phyloP scores from a whole-genome alignment of 2,113 vertebrate species.

The Cavia porcellus region DNA sequence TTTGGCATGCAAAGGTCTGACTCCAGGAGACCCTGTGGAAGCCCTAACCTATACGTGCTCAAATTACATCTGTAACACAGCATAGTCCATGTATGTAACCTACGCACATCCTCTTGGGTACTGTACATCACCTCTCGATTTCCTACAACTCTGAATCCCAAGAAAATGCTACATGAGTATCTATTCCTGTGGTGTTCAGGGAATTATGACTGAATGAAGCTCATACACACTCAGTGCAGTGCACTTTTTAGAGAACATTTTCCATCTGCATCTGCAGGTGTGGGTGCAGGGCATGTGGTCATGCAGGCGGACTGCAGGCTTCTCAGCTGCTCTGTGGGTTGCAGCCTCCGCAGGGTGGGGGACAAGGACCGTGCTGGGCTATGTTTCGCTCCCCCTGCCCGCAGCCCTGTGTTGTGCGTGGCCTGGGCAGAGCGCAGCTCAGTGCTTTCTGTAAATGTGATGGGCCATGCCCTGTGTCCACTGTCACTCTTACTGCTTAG shows the following conservation, averaged over 20 bases:
- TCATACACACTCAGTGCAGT: background rate
- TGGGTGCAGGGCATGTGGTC: accelerated
- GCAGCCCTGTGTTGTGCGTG: background rate
- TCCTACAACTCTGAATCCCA: background rate
- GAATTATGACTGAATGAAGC: too few species aligned
- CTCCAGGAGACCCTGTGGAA: background rate
- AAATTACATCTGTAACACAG: background rate
- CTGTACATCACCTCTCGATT: background rate
- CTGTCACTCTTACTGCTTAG: background rate
- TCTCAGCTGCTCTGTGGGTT: background rate
- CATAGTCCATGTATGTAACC: background rate
- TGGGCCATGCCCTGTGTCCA: too few species aligned
- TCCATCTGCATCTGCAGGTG: background rate
- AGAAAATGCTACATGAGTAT: background rate
- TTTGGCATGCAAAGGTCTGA: background rate
- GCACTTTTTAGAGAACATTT: background rate
- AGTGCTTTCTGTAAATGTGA: background rate
- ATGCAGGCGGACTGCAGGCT: too few species aligned
- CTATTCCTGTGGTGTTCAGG: background rate
- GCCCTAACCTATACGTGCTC: background rate
- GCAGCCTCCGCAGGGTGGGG: accelerated
- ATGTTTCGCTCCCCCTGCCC: background rate
- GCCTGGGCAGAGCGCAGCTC: background rate
- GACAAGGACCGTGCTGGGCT: background rate
- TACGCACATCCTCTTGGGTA: background rate